Conservation (phyloP, 1,140 invertebrate genomes). For the Amyelois transitella region DNA sequence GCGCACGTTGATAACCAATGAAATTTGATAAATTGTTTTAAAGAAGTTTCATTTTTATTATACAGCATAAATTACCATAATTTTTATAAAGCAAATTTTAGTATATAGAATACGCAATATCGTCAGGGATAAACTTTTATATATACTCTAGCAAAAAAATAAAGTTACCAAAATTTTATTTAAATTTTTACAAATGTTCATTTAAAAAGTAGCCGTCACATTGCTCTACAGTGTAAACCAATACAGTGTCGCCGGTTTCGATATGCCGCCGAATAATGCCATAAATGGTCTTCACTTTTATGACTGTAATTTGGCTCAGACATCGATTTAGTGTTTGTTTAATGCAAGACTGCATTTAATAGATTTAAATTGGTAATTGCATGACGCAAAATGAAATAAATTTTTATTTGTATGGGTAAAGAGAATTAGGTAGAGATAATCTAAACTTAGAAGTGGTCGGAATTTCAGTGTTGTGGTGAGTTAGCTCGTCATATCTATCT, state of each 20-base stretch:
- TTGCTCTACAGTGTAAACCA: slow-evolving; percentile 44
- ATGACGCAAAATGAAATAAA: neutral
- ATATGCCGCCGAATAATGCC: slow-evolving; percentile 65
- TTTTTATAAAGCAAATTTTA: no score
- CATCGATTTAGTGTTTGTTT: slow-evolving; percentile 62
- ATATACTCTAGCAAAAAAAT: neutral
- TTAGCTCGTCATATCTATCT: neutral
- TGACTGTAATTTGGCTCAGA: slow-evolving; percentile 61
- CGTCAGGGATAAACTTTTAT: slow-evolving; percentile 7
- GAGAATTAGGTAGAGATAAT: no score
- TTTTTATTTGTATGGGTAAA: no score
- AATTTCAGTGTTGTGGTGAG: no score
- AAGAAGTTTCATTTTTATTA: no score
- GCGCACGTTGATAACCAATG: no score
- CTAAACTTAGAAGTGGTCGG: no score
- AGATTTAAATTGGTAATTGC: slow-evolving; percentile 17
- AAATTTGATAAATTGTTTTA: no score
- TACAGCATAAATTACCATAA: no score
- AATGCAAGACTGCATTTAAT: slow-evolving; percentile 59
- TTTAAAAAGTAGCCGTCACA: slow-evolving; percentile 11
- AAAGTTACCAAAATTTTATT: neutral
- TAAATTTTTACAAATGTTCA: no score
- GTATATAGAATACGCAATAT: no score
- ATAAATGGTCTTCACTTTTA: slow-evolving; percentile 68
- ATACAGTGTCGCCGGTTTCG: slow-evolving; percentile 51